phyloP scores from a whole-genome alignment of 2,888 invertebrate species.

The Heliconius aoede region DNA sequence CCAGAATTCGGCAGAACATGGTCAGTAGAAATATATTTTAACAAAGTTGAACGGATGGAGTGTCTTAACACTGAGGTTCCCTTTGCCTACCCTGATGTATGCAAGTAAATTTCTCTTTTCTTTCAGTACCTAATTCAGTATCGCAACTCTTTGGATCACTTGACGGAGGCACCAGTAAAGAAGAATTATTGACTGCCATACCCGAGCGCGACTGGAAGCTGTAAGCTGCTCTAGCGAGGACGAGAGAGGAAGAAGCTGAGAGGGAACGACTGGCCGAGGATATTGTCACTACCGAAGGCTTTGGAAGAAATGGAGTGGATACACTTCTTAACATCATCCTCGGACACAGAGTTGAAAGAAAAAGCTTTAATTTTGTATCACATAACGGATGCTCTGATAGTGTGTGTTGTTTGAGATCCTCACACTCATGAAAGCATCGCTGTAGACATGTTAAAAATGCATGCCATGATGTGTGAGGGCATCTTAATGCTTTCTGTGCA shows the following conservation, averaged over 20 bases:
- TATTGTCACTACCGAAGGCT: too few species aligned
- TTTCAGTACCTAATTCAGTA: slow-evolving; percentile 60
- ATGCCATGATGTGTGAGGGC: slow-evolving; percentile 55
- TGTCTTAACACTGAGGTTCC: too few species aligned
- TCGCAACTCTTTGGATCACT: slow-evolving; percentile 58
- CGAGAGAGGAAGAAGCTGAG: slow-evolving; percentile 72
- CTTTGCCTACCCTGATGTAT: too few species aligned
- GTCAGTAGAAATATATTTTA: too few species aligned
- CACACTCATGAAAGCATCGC: slow-evolving; percentile 67
- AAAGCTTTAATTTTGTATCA: slow-evolving; percentile 63
- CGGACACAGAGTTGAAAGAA: too few species aligned
- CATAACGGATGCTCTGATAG: slow-evolving; percentile 65
- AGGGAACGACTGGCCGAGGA: slow-evolving; percentile 75
- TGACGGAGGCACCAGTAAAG: slow-evolving; percentile 55
- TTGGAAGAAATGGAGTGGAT: too few species aligned
- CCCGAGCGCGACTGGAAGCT: slow-evolving; percentile 80
- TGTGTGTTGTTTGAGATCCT: slow-evolving; percentile 66
- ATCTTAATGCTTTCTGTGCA: slow-evolving; percentile 37
- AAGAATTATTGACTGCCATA: slow-evolving; percentile 61
- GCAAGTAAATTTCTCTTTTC: background rate
- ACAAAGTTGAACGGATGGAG: too few species aligned
- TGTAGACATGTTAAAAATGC: slow-evolving; percentile 69
- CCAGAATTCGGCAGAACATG: too few species aligned
- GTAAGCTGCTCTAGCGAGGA: slow-evolving; percentile 75
- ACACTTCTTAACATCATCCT: too few species aligned